Conservation (phyloP, 1,140 invertebrate genomes). For the Philotrypesis tridentata region DNA sequence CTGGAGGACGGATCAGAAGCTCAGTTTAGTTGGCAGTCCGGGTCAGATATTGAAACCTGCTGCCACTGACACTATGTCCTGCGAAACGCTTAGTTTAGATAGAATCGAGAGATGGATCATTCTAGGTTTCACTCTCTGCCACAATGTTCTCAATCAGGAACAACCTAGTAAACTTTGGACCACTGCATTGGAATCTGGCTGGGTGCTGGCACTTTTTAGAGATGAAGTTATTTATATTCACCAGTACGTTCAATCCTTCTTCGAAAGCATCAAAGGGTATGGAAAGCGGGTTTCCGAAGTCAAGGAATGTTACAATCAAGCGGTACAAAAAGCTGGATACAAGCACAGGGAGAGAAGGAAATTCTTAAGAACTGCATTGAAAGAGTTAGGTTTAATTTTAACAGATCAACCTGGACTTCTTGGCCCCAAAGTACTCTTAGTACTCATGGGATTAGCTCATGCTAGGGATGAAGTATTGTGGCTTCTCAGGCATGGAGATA, state of each 20-base stretch:
- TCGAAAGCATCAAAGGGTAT: constrained; percentile 97
- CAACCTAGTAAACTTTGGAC: constrained; percentile 92
- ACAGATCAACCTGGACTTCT: constrained; percentile 98
- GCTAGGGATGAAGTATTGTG: constrained; percentile 97
- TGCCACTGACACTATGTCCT: constrained; percentile 95
- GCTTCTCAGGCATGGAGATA: constrained; percentile 96
- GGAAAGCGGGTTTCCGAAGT: constrained; percentile 94
- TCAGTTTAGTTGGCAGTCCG: constrained; percentile 95
- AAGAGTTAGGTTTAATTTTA: constrained; percentile 95
- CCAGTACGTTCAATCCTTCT: constrained; percentile 92
- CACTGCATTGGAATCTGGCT: constrained; percentile 91
- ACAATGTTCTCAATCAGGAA: constrained; percentile 87
- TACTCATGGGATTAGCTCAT: constrained; percentile 96
- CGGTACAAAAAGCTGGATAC: constrained; percentile 90
- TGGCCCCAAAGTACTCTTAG: constrained; percentile 96
- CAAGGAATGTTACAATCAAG: constrained; percentile 93
- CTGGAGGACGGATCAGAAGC: constrained; percentile 93
- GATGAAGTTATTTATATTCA: constrained; percentile 99
- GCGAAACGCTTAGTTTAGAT: constrained; percentile 97
- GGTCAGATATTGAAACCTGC: constrained; percentile 94
- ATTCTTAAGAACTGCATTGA: constrained; percentile 95
- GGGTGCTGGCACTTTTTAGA: constrained; percentile 95
- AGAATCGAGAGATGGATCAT: constrained; percentile 97
- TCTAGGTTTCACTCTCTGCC: constrained; percentile 93
- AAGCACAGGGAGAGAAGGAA: constrained; percentile 96